These are phyloP conservation scores for Petrocephalus zakoni DNA, from an alignment of 2,113 vertebrate genomes.

Conservation along the genomic window DNA sequence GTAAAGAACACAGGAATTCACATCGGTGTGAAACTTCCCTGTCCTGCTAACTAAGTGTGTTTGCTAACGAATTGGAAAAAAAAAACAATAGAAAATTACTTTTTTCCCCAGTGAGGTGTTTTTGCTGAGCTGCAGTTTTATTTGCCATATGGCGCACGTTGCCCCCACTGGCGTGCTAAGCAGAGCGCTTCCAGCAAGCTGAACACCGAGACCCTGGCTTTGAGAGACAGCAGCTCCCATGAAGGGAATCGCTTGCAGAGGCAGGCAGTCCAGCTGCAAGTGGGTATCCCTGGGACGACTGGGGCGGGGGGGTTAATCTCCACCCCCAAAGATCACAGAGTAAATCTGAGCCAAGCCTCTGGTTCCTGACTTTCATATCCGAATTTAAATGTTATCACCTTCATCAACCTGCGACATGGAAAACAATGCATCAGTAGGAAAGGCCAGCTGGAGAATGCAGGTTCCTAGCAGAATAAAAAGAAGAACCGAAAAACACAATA, in stretches of 20 bases:
- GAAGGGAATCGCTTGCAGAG: neutral
- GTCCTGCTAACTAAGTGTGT: neutral
- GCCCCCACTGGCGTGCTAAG: neutral
- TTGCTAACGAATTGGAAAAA: neutral
- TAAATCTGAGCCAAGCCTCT: neutral
- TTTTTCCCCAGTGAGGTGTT: neutral
- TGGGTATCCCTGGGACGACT: neutral
- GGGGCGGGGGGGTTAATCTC: neutral
- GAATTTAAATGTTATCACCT: neutral
- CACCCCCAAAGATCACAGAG: neutral
- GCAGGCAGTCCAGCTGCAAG: neutral
- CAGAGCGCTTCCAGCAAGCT: neutral
- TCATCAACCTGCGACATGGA: neutral
- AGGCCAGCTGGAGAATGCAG: too few relatives aligned
- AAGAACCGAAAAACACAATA: neutral
- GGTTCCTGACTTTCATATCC: neutral
- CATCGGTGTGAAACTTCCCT: neutral
- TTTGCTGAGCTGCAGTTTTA: neutral
- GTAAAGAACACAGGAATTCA: neutral
- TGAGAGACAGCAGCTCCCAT: neutral
- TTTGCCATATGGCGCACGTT: neutral
- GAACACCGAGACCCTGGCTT: neutral
- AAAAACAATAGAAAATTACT: neutral
- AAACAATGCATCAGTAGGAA: too few relatives aligned
- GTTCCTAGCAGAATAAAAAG: too few relatives aligned